Evolutionary conservation across 2,113 vertebrate species (phyloP).

Genomic region (Nanger granti): DNA sequence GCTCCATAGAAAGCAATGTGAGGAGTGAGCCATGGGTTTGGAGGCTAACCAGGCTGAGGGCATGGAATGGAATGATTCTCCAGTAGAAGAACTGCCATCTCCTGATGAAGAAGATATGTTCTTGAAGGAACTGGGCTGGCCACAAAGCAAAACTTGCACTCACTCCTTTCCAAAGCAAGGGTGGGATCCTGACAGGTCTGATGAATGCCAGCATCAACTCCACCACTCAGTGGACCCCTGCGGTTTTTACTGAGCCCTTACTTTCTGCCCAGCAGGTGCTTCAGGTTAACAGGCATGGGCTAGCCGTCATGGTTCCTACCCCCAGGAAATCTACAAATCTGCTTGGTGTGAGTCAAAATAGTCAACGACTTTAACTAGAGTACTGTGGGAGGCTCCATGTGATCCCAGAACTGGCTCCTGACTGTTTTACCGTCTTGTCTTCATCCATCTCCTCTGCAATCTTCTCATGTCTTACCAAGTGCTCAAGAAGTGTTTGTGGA

Average conservation of each 20-base stretch:
- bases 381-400: fast-evolving
- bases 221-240: fast-evolving
- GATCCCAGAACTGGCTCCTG: too few species aligned
- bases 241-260: neutral
- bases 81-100: fast-evolving
- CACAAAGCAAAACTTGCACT: neutral
- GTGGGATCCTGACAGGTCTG: neutral
- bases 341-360: neutral
- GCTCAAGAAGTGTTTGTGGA: neutral
- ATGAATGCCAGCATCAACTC: fast-evolving
- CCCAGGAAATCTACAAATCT: fast-evolving
- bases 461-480: fast-evolving
- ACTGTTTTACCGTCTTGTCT: fast-evolving
- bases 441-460: neutral
- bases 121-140: neutral
- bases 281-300: fast-evolving
- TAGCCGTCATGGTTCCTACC: neutral
- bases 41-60: neutral
- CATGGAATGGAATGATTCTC: fast-evolving
- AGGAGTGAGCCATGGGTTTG: fast-evolving
- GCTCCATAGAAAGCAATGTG: fast-evolving
- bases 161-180: neutral
- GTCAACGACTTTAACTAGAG: fast-evolving
- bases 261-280: neutral
- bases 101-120: too few species aligned